Conservation (phyloP, 2,888 invertebrate genomes). For the Eilema depressum region DNA sequence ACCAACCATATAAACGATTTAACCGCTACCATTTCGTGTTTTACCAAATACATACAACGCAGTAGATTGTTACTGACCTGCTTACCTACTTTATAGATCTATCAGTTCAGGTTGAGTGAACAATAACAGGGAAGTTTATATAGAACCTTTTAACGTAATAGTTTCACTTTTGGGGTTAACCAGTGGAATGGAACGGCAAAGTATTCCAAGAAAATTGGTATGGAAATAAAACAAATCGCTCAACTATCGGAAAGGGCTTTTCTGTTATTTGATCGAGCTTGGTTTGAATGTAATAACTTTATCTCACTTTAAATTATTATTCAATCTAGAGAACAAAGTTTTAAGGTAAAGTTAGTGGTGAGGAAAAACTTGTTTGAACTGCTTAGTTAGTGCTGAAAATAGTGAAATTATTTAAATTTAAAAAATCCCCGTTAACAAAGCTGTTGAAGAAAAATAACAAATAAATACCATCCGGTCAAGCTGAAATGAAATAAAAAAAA, state of each 20-base stretch:
- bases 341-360: not conserved
- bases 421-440: too few relatives aligned
- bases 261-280: conserved; percentile 6
- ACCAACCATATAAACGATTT: too few relatives aligned
- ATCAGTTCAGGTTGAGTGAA: conserved; percentile 10
- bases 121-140: conserved; percentile 13
- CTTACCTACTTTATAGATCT: conserved; percentile 3
- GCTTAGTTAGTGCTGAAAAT: too few relatives aligned
- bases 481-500: too few relatives aligned
- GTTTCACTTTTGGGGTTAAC: conserved; percentile 15
- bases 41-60: not conserved
- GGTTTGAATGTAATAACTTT: conserved; percentile 17
- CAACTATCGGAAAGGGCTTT: not conserved
- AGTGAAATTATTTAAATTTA: too few relatives aligned
- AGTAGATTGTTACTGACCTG: conserved; percentile 2
- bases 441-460: too few relatives aligned
- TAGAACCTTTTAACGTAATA: conserved; percentile 7
- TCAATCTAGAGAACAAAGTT: not conserved
- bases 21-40: not conserved
- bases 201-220: conserved; percentile 24
- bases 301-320: not conserved
- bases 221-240: conserved; percentile 23
- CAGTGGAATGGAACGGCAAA: conserved; percentile 12
- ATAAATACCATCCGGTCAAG: too few relatives aligned
- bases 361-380: too few relatives aligned